Evolutionary conservation across 2,888 invertebrate genomes (phyloP).

Genomic region (Ptychoptera contaminata): DNA sequence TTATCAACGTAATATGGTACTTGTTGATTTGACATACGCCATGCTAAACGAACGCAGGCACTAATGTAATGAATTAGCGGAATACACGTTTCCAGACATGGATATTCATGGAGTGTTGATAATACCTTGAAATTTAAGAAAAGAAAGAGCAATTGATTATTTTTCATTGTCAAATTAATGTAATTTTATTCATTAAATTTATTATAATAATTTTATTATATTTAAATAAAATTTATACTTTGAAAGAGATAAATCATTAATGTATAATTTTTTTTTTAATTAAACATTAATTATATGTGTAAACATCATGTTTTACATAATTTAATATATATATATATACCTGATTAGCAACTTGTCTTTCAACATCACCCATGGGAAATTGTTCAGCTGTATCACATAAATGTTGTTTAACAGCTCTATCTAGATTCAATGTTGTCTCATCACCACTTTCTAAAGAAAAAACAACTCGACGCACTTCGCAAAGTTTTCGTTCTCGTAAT

Average conservation of each 20-base stretch:
- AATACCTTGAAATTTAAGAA: conserved; percentile 58
- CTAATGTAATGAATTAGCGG: conserved; percentile 66
- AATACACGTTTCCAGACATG: conserved; percentile 64
- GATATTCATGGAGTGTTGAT: conserved; percentile 85
- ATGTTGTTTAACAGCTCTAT: conserved; percentile 44
- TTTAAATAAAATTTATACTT: background rate
- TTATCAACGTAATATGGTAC: conserved; percentile 48
- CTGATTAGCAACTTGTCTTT: conserved; percentile 48
- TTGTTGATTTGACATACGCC: conserved; percentile 67
- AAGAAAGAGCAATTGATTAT: background rate
- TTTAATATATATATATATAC: conserved; percentile 18
- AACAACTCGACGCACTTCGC: conserved; percentile 49
- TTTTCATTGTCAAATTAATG: too few species aligned
- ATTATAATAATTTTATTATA: background rate
- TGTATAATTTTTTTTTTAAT: too few species aligned
- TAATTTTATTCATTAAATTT: too few species aligned
- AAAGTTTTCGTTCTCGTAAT: conserved; percentile 54
- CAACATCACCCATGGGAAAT: conserved; percentile 52
- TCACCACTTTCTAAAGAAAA: conserved; percentile 30
- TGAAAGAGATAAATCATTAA: too few species aligned
- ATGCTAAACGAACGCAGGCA: conserved; percentile 72
- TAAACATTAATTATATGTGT: too few species aligned
- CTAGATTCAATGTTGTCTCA: conserved; percentile 32
- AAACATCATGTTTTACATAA: background rate
- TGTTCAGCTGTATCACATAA: conserved; percentile 52